Base-by-base conservation (phyloP, 1,140 invertebrate genomes). In the Drosophila watanabei region DNA sequence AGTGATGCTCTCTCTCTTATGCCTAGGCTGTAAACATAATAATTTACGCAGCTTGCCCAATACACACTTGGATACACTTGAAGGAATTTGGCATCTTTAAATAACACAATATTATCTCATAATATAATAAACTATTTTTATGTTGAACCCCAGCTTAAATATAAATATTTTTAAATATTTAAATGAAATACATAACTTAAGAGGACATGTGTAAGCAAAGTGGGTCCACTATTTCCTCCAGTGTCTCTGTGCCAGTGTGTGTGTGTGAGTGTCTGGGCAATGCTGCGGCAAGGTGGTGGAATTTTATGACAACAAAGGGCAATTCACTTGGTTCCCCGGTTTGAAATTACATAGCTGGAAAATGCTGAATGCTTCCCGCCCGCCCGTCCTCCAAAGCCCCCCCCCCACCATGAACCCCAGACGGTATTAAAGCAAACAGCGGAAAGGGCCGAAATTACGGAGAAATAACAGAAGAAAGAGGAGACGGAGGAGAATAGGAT, bases 281-380 rank as follows among this genome's bases (percentile, higher is more conserved):
- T 54, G 32, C 58, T 57, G 20, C 20, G 35, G 46, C 73, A 87
- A 80, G 83, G 83, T 87, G 83, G 83, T 87, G 83, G 83, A 87
- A 87, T 87, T 87, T 87, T 70, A 80, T 80, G 83, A 78, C 75
- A 78, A 78, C 75, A 78, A 78, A 78, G 63, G 68, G 68, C 46
- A 73, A 73, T 75, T 80, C 64, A 71, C 60, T 76, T 80, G 70
- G 77, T 61, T 64, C 71, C 71, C 57, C 59, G 63, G 60, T 61
- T 70, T 79, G 61, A 76, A 80, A 80, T 82, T 79, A 83, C 80
- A 75, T 77, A 72, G 66, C 63, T 78, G 61, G 57, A 56, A 60
- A 84, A 65, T 43, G 32, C 66, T 51, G 64, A 59, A 51, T 64
- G 46, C 57, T n/a, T n/a, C 24, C 24, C 3, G 24, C 24, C 32